Conservation (phyloP, 2,797 vertebrate species). For the Salarias fasciatus region DNA sequence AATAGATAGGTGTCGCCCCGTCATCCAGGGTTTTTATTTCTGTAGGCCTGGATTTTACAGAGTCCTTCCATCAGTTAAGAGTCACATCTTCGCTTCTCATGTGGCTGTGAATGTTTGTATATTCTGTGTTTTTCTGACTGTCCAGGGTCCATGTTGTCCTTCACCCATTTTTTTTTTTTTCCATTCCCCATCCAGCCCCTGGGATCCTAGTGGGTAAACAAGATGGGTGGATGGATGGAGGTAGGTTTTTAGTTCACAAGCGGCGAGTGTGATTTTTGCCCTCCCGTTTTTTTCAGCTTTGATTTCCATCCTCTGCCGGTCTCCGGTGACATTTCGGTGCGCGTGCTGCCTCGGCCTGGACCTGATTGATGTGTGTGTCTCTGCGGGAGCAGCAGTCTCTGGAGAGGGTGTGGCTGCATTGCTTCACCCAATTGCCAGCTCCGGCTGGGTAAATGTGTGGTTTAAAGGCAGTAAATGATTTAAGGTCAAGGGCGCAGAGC, state of each 20-base stretch:
- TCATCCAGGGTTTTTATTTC: no score
- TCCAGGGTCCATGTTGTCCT: no score
- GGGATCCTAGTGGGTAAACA: no score
- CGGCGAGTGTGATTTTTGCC: not conserved
- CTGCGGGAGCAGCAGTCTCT: conserved; percentile 32
- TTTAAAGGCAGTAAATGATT: not conserved
- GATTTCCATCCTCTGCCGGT: conserved; percentile 7
- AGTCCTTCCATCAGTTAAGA: no score
- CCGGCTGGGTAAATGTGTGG: not conserved
- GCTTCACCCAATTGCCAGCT: not conserved
- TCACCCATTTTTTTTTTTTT: no score
- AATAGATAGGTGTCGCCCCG: no score
- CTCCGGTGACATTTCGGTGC: conserved; percentile 31
- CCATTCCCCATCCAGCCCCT: no score
- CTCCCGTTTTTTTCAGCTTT: not conserved
- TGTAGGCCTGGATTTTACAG: no score
- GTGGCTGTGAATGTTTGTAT: no score
- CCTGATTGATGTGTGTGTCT: conserved; percentile 44
- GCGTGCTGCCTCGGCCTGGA: conserved; percentile 17
- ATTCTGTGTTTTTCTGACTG: not conserved
- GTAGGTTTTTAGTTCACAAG: not conserved
- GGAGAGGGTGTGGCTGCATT: conserved; percentile 42
- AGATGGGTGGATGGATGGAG: not conserved
- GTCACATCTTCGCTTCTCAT: no score
- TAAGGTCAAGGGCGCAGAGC: not conserved